These are phyloP conservation scores for Pedetes capensis DNA, from an alignment of 2,113 vertebrate species.

Conservation along the genomic window DNA sequence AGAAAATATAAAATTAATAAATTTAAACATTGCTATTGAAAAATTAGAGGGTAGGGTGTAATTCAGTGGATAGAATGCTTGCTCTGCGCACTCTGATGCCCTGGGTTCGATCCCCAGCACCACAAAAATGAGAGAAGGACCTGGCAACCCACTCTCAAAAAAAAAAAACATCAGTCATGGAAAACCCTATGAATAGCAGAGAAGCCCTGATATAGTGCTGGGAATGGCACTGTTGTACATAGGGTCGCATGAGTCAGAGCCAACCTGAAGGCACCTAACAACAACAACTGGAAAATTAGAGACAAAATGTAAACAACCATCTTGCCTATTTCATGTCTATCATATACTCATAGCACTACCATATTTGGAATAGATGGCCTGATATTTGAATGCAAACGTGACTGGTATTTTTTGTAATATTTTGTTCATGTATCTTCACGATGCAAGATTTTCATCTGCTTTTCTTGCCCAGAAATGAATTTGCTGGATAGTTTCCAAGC, in stretches of 20 bases:
- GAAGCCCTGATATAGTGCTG: no score
- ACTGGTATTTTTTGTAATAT: constrained; percentile 80
- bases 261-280: no score
- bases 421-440: constrained; percentile 72
- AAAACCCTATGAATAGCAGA: no score
- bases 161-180: no score
- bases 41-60: no score
- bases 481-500: constrained; percentile 8
- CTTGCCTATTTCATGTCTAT: constrained; percentile 81
- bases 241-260: no score
- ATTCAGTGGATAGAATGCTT: no score
- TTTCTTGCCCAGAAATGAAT: constrained; percentile 71
- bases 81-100: no score
- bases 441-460: constrained; percentile 64
- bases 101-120: no score
- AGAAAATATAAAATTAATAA: constrained; percentile 77
- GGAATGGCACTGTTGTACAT: no score
- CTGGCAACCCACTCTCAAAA: no score
- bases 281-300: constrained; percentile 81
- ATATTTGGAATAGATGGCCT: constrained; percentile 83
- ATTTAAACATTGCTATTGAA: constrained; percentile 72
- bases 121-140: no score
- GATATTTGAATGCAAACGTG: constrained; percentile 80
- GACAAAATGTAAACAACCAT: constrained; percentile 65
- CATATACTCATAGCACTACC: constrained; percentile 79